phyloP scores from a whole-genome alignment of 1,140 invertebrate species.

The Condylostylus longicornis region DNA sequence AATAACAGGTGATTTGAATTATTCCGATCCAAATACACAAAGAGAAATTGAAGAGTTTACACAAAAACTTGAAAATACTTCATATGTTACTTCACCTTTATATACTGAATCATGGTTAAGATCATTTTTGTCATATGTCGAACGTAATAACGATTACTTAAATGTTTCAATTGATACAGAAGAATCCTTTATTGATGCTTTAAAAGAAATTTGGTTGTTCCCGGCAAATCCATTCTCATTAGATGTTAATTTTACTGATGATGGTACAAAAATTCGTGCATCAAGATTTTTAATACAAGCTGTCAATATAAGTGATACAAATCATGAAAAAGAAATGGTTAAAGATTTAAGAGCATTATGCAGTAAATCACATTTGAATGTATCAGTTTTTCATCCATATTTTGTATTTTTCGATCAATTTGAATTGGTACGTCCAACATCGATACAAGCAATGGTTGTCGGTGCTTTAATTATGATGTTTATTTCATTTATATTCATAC shows the following conservation, averaged over 20 bases:
- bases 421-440: constrained; percentile 79
- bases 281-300: constrained; percentile 80
- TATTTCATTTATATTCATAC: constrained; percentile 92
- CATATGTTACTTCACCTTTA: constrained; percentile 58
- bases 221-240: constrained; percentile 57
- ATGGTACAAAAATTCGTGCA: constrained; percentile 56
- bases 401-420: constrained; percentile 95
- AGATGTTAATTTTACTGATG: constrained; percentile 72
- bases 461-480: constrained; percentile 90
- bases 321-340: constrained; percentile 84
- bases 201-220: constrained; percentile 62
- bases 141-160: constrained; percentile 54
- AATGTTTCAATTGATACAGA: constrained; percentile 59
- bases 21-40: constrained; percentile 67
- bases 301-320: constrained; percentile 75
- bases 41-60: constrained; percentile 64
- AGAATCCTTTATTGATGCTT: constrained; percentile 51
- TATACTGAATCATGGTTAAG: constrained; percentile 88
- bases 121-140: constrained; percentile 64
- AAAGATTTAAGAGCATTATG: constrained; percentile 63
- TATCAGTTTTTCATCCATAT: constrained; percentile 85
- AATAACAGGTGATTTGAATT: constrained; percentile 67
- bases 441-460: constrained; percentile 82
- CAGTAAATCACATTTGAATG: constrained; percentile 59
- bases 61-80: constrained; percentile 60